Evolutionary conservation across 2,113 vertebrate genomes (phyloP), one percentile per base, ranked within the genome.

Genomic region (Pelusios castaneus): DNA sequence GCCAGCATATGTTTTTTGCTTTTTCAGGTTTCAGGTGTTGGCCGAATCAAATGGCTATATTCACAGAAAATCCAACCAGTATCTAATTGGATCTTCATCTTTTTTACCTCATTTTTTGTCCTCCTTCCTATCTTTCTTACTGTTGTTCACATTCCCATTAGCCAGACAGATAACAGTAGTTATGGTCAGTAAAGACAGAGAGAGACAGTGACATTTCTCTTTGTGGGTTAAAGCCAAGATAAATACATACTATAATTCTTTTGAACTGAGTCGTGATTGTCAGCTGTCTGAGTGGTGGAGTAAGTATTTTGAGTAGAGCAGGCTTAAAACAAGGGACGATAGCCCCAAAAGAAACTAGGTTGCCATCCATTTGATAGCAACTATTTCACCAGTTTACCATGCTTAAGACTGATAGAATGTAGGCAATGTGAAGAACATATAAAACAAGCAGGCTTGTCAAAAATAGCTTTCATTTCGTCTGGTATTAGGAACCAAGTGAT

Each of bases 81-180:
- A 91, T 92, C 90, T 94, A 89, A 87, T 93, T 92, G 96, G 58
- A 91, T 91, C 95, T 94, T 43, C 54, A 88, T 84, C 80, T 94
- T 96, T 93, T 91, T 94, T 93, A 67, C 88, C 83, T 79, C 73
- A 84, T 81, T 82, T 85, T 93, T 96, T 96, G 94, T 87, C 91
- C 96, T 92, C 80, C 80, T 89, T 97, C 81, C 85, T 94, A 89
- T 81, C 95, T 97, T 94, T 94, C 91, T 91, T 94, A 52, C 93
- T 88, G 95, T 96, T 94, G 95, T 96, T 97, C 94, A 91, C 85
- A 58, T 75, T 96, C 87, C 85, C 2, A 82, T 97, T 96, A 97
- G 90, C 93, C 91, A 96, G 95, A 96, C 85, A 96, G 94, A 95
- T 97, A 92, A 93, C 79, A 92, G 95, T 96, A 89, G 93, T 96